These are phyloP conservation scores for Propsilocerus akamusi DNA, from an alignment of 1,140 invertebrate species.

Conservation along the genomic window DNA sequence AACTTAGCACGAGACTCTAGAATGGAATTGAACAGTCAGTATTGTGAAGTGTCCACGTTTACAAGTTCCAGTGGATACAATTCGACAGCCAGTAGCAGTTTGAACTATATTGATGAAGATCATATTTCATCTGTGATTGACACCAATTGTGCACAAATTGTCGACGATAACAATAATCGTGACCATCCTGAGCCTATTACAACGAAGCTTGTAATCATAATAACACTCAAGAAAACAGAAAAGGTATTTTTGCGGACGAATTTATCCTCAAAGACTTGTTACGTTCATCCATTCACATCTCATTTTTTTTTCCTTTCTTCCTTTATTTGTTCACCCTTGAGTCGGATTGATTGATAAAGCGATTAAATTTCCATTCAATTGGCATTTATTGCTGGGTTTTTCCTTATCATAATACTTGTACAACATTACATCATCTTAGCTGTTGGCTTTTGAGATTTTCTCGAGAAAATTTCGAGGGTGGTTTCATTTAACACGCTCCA, in stretches of 20 bases:
- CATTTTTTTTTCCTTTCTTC: not conserved
- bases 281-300: not conserved
- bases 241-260: no score
- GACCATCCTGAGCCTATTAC: not conserved
- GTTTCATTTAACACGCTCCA: no score
- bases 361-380: not conserved
- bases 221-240: not conserved
- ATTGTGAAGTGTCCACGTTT: constrained; percentile 2
- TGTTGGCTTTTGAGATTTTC: no score
- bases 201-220: not conserved
- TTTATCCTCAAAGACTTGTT: no score
- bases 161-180: not conserved
- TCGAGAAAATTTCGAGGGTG: no score
- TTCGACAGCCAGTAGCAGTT: not conserved
- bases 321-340: no score
- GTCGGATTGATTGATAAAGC: not conserved
- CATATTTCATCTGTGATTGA: not conserved
- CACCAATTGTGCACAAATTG: no score
- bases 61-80: not conserved
- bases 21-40: not conserved
- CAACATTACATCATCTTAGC: no score
- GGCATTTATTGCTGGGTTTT: not conserved
- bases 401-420: not conserved
- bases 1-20: not conserved
- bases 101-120: not conserved